These are phyloP conservation scores for Phaonia tiefii DNA, from an alignment of 2,888 invertebrate genomes.

Conservation along the genomic window DNA sequence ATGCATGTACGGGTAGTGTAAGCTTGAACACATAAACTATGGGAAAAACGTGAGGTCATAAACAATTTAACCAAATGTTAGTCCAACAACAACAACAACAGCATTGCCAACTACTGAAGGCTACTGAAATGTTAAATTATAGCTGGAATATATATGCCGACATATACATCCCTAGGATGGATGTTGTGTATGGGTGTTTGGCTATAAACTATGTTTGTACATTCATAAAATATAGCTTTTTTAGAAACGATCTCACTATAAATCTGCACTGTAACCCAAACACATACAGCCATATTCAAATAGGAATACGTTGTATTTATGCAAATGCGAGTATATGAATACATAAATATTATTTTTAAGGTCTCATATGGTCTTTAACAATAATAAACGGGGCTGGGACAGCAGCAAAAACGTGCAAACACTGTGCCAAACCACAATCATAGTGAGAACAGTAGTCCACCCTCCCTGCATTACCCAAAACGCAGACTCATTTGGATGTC, in stretches of 20 bases:
- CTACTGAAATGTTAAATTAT: conserved; percentile 66
- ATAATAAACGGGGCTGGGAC: conserved; percentile 53
- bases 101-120: conserved; percentile 43
- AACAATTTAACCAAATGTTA: conserved; percentile 62
- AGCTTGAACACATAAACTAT: conserved; percentile 26
- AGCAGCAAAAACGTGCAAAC: conserved; percentile 6
- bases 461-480: conserved; percentile 10
- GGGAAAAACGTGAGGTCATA: conserved; percentile 66
- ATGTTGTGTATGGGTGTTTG: conserved; percentile 16
- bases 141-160: conserved; percentile 53
- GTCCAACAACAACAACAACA: conserved; percentile 37
- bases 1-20: not conserved
- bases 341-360: conserved; percentile 63
- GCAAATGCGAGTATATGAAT: conserved; percentile 36
- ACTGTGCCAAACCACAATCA: conserved; percentile 46
- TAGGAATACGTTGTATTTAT: not conserved
- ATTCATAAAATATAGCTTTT: conserved; percentile 61
- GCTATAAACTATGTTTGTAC: conserved; percentile 49
- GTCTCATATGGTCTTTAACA: conserved; percentile 59
- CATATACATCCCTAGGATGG: conserved; percentile 32
- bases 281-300: not conserved
- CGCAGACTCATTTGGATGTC: conserved; percentile 36
- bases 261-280: conserved; percentile 54
- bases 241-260: conserved; percentile 61
- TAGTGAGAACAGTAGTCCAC: conserved; percentile 48